Base-by-base conservation (phyloP, 2,113 vertebrate species). In the Nothobranchius furzeri region DNA sequence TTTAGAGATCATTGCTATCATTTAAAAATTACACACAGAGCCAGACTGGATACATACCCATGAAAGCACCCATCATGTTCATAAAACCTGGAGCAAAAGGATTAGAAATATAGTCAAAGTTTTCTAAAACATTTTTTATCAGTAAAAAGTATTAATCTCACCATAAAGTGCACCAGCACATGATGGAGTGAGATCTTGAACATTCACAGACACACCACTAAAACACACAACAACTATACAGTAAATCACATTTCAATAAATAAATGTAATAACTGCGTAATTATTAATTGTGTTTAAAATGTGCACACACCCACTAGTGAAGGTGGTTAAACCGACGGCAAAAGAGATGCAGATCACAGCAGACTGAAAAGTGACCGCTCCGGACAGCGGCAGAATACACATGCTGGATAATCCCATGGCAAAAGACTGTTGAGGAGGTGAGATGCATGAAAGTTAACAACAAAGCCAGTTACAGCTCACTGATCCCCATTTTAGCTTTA, bases 111-210 rank as follows among this genome's bases (percentile, higher is more conserved):
- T 37, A 24, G 6, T 17, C 8, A 57, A 17, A 2, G 14, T 30
- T 30, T 30, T 30, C 30, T 12, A 5, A 25, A 50, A 51, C 47
- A 6, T 24, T 15, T 6, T 46, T 2, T 60, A 12, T 15, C 1
- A 43, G 2, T 58, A 61, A 49, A 40, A 10, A 12, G 7, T 2
- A 35, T 12, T 14, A 9, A 17, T 81, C 95, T 94, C 72, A 98
- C 96, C 96, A 9, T 90, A 98, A 12, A 98, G 86, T 0, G 95
- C 87, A 1, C 96, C 96, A 1, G 96, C 95, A 17, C 95, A 95
- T 0, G 95, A 95, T 0, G 96, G 96, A 2, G 95, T 93, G 70
- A 98, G 89, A 57, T 98, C 96, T 66, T 98, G 96, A 0, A 98
- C 94, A 0, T 98, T 97, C 0, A 97, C 93, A 1, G 93, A 90